Evolutionary conservation across 2,113 vertebrate species (phyloP).

Genomic region (Glaucomys volans): DNA sequence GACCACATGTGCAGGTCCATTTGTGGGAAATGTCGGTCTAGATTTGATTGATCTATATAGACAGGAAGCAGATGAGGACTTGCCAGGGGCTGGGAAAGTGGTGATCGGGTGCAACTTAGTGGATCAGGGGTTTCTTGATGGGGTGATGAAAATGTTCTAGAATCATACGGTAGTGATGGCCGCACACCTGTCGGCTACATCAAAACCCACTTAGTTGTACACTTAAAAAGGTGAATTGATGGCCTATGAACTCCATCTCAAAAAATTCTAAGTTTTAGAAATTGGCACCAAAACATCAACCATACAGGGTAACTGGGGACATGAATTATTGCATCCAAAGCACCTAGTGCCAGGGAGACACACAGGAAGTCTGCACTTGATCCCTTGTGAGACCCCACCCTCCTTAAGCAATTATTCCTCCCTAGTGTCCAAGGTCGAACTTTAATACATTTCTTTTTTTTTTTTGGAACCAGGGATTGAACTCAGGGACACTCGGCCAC

Average conservation of each 20-base stretch:
- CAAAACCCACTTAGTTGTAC: neutral
- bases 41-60: neutral
- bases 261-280: slow-evolving; percentile 42
- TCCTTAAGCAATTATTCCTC: neutral
- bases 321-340: neutral
- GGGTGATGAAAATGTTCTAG: neutral
- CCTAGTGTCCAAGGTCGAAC: neutral
- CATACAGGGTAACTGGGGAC: neutral
- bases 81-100: neutral
- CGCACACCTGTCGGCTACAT: neutral
- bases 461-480: no score
- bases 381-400: rapidly evolving
- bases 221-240: neutral
- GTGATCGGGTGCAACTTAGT: neutral
- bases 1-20: neutral
- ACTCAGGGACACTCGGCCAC: no score
- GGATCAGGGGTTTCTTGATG: neutral
- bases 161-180: neutral
- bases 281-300: neutral
- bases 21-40: neutral
- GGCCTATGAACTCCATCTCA: neutral
- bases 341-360: neutral
- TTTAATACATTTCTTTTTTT: no score
- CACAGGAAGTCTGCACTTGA: neutral
- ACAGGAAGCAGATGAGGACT: neutral